Evolutionary conservation across 2,113 vertebrate species (phyloP).

Genomic region (Malaclemys terrapin): DNA sequence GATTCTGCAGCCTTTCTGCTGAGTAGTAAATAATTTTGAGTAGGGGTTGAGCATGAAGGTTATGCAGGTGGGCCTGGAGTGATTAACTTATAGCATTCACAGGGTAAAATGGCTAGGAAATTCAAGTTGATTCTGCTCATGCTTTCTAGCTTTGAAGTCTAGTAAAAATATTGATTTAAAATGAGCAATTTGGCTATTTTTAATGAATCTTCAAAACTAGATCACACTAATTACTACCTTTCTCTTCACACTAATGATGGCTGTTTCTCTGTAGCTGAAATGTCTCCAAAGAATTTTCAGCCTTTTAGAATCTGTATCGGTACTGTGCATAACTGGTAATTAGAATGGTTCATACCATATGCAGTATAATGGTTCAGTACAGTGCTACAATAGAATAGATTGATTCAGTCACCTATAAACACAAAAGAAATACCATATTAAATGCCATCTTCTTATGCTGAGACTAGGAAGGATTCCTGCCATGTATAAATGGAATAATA

Average conservation of each 20-base stretch:
- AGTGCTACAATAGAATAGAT: background rate
- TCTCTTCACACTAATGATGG: conserved; percentile 11
- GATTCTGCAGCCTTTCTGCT: background rate
- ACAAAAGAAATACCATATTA: background rate
- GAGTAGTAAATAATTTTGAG: background rate
- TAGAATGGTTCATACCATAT: conserved; percentile 3
- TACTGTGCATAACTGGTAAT: conserved; percentile 20
- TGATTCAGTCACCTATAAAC: background rate
- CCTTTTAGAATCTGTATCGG: conserved; percentile 27
- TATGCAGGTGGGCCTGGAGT: background rate
- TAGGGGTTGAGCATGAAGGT: background rate
- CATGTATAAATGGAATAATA: conserved; percentile 22
- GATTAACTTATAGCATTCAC: background rate
- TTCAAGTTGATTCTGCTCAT: background rate
- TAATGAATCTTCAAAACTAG: conserved; percentile 40
- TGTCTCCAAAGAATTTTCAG: conserved; percentile 37
- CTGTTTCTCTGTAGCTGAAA: conserved; percentile 10
- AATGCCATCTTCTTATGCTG: conserved; percentile 3
- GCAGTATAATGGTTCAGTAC: conserved; percentile 2
- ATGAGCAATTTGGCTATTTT: conserved; percentile 35
- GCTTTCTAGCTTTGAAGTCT: conserved; percentile 15
- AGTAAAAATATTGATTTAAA: background rate
- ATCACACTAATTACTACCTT: conserved; percentile 47
- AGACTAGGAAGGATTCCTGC: background rate
- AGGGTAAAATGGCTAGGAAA: conserved; percentile 21